Base-by-base conservation (phyloP, 2,113 vertebrate genomes). In the Chionodraco myersi region DNA sequence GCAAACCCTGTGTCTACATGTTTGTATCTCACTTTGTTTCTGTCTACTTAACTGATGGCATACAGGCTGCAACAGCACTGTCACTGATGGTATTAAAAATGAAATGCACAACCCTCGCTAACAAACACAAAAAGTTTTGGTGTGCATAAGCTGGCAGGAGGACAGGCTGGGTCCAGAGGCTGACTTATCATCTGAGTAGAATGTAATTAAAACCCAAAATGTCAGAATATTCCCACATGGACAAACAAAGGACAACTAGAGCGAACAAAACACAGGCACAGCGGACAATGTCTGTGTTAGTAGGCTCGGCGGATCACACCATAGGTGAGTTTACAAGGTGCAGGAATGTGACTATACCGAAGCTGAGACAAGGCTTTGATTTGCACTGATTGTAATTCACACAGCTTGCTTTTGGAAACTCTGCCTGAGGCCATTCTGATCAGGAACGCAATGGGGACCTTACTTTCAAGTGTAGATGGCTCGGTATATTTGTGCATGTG, bases 201-300 rank as follows among this genome's bases (percentile, higher is more conserved):
- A 77, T 81, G 79, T 88, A 86, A 92, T 93, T 92, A 91, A 85
- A 90, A 82, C 45, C 52, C 58, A 51, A 83, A 92, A 93, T 88
- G 81, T 85, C 90, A 86, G n/a, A 4, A 41, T 30, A 26, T 76
- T 82, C 75, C 69, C 82, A 67, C n/a, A 47, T 23, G 48, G 79
- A 75, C 51, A 66, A 23, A 13, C 44, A 79, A 69, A 82, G 69
- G 80, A 83, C 68, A 70, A 13, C 48, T 9, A 61, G 36, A 56
- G 30, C 58, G 75, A 62, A 56, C 26, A 34, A 75, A 85, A 84
- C 61, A 53, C 77, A 59, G 3, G 12, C 72, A 59, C 18, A 53
- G 36, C 54, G 52, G 56, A 79, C 49, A 62, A 21, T 52, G 36
- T 59, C 45, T 72, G n/a, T 18, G 21, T 23, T 60, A n/a, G 56